Evolutionary conservation across 2,888 invertebrate genomes (phyloP), one percentile per base, ranked within the genome.

Genomic region (Podotricha telesiphe): DNA sequence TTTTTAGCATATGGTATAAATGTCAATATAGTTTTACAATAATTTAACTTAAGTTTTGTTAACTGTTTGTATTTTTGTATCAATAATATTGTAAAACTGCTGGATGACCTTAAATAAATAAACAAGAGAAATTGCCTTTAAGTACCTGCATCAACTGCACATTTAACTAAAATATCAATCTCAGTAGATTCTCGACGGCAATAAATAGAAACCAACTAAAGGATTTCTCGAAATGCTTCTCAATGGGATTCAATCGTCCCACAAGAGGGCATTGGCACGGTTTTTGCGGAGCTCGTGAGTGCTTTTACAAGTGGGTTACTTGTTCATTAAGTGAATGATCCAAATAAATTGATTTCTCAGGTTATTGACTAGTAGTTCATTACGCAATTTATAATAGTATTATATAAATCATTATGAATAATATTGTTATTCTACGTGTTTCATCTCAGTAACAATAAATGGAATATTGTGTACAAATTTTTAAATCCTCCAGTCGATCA

Each of bases 251-350:
- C 67, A 56, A 63, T 51, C 55, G 56, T 50, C 66, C 68, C 67
- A 68, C 66, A 34, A 51, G 68, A 74, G 68, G 74, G 51, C 74
- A 69, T 69, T 67, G 72, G 69, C 73, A 69, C 28, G 66, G 67
- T 70, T 70, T 71, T 73, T 69, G 73, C 55, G 64, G 34, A 37
- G 47, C 51, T 63, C 40, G 63, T 51, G 63, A 64, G 19, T 59
- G 59, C 59, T 64, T 58, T 70, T 67, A 58, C 63, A 51, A 55
- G 34, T 42, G 53, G 51, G 58, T 65, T 61, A 69, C n/a, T n/a
- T n/a, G n/a, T n/a, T 67, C 61, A 67, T 68, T 65, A 67, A 15
- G 42, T 65, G 62, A 71, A 65, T 70, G 67, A 58, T 68, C 62
- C 58, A 69, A 61, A 72, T 56, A 65, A 72, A 72, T 69, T 69